These are phyloP conservation scores for Callithrix jacchus DNA, from an alignment of 2,113 vertebrate species.

Conservation along the genomic window DNA sequence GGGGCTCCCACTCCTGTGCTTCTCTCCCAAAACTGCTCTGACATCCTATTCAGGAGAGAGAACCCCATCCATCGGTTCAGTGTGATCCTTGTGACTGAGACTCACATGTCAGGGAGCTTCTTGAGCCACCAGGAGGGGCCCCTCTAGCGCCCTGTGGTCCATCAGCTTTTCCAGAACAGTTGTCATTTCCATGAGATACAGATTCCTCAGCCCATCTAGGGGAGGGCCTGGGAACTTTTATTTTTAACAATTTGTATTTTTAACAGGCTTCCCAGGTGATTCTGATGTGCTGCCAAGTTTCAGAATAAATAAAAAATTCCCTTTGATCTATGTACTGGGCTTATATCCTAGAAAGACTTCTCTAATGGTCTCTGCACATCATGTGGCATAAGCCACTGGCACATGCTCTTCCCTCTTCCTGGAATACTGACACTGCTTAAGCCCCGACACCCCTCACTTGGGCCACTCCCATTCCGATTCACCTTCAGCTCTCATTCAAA, in stretches of 20 bases:
- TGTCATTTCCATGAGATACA: background rate
- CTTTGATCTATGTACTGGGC: background rate
- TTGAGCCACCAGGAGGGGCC: background rate
- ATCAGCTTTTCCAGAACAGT: background rate
- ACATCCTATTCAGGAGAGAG: background rate
- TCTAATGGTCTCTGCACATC: background rate
- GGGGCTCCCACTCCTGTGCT: background rate
- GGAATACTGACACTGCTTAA: background rate
- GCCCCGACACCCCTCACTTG: background rate
- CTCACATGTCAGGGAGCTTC: background rate
- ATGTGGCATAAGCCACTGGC: background rate
- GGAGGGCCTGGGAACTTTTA: background rate
- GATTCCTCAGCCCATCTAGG: background rate
- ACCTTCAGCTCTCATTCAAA: background rate
- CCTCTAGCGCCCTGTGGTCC: background rate
- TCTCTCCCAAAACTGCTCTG: background rate
- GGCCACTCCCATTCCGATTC: too few species aligned
- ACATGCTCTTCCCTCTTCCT: background rate
- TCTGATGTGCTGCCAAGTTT: background rate
- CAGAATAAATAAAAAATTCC: slow-evolving; percentile 12
- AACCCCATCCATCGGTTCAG: background rate
- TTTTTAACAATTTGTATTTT: background rate
- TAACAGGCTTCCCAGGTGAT: background rate
- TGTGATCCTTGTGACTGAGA: background rate
- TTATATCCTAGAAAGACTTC: background rate